Evolutionary conservation across 2,113 vertebrate genomes (phyloP).

Genomic region (Sphaerodactylus townsendi): DNA sequence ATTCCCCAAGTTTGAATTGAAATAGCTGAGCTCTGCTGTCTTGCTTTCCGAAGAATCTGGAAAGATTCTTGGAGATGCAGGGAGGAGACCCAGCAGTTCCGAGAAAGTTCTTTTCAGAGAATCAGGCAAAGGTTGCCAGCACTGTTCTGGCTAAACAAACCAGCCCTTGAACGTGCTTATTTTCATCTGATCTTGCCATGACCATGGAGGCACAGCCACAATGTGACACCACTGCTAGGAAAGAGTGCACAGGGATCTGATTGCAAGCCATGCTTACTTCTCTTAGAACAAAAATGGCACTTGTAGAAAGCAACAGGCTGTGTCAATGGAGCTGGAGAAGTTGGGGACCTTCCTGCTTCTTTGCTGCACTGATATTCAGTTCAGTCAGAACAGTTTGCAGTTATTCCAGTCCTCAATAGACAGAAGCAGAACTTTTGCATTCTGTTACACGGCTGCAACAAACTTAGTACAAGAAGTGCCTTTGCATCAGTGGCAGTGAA

Average conservation of each 20-base stretch:
- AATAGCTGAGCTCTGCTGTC: not conserved
- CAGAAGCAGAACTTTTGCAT: not conserved
- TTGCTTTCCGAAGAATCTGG: not conserved
- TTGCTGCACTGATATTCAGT: not conserved
- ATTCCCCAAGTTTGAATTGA: not conserved
- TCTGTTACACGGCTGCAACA: not conserved
- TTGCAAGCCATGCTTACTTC: not conserved
- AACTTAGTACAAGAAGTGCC: not conserved
- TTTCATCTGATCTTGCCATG: too few species aligned
- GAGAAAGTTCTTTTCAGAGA: not conserved
- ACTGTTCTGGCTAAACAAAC: too few species aligned
- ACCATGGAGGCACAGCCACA: too few species aligned
- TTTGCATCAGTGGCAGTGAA: not conserved
- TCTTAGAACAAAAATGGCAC: not conserved
- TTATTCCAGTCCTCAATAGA: not conserved
- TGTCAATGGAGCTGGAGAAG: too few species aligned
- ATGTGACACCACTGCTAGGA: not conserved
- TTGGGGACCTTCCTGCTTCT: too few species aligned
- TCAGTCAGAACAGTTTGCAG: not conserved
- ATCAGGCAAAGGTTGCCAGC: not conserved
- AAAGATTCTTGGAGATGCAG: not conserved
- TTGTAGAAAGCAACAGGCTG: not conserved
- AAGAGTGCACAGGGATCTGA: not conserved
- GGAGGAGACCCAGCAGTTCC: not conserved
- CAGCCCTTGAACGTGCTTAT: not conserved